Conservation (phyloP, 2,888 invertebrate genomes). For the Podabrus alpinus region DNA sequence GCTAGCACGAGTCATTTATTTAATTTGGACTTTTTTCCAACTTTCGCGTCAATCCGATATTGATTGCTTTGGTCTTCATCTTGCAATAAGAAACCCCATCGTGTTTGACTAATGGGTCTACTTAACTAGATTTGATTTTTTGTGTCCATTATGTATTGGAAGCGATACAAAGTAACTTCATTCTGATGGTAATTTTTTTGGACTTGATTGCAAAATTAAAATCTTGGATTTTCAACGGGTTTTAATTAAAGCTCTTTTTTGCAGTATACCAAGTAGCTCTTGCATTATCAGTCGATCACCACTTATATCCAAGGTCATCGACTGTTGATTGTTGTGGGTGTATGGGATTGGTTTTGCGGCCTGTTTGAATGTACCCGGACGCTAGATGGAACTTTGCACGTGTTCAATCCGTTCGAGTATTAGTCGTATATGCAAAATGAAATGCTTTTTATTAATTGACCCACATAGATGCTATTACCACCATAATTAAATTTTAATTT, state of each 20-base stretch:
- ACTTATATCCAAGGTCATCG: not conserved
- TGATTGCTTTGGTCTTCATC: not conserved
- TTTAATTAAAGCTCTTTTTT: not conserved
- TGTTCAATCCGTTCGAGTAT: slow-evolving; percentile 22
- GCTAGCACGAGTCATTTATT: not conserved
- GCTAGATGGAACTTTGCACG: slow-evolving; percentile 30
- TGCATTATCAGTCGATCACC: not conserved
- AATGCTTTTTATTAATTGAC: not conserved
- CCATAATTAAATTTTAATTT: not conserved
- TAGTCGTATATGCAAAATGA: not conserved
- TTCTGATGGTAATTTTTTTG: not conserved
- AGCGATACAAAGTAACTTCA: not conserved
- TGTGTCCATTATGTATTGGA: not conserved
- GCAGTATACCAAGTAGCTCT: not conserved
- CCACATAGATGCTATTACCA: not conserved
- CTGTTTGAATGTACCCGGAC: slow-evolving; percentile 30
- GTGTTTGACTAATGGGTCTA: not conserved
- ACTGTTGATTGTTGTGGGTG: slow-evolving; percentile 29
- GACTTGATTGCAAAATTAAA: not conserved
- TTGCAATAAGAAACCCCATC: not conserved
- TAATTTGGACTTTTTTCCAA: not conserved
- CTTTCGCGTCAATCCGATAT: not conserved
- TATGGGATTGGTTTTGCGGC: slow-evolving; percentile 33
- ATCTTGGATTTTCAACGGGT: not conserved
- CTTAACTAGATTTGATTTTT: not conserved